Evolutionary conservation across 2,113 vertebrate genomes (phyloP), one percentile per base, ranked within the genome.

Genomic region (Odobenus rosmarus): DNA sequence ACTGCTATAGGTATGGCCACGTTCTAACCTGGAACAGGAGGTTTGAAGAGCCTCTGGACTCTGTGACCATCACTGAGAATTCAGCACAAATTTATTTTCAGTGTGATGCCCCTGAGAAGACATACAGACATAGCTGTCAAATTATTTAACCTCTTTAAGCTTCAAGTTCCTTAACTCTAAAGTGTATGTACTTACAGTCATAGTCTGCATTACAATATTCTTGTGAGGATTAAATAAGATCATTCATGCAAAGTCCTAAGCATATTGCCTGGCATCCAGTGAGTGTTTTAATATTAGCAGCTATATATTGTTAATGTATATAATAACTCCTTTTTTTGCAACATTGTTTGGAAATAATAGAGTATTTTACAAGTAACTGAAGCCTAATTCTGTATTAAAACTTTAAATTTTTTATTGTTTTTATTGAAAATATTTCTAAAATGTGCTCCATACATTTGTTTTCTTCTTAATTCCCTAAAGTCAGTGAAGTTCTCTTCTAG

Each of bases 341-440:
- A 12, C 23, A 26, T 12, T 90, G 11, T 57, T 92, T 89, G 57
- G 13, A 92, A 92, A 67, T 88, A 64, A 77, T 4, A 26, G 49
- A n/a, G 2, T 59, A 82, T 92, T 71, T 97, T 89, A 33, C 36
- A 93, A 93, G 49, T 97, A 62, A 74, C 51, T 91, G 36, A 91
- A 61, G 31, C 5, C 11, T 72, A n/a, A 69, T 88, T 86, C 81
- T 88, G n/a, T 36, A 42, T 57, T 92, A 91, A 93, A 94, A 49
- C 36, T 88, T 74, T n/a, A 31, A 13, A 59, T 59, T 71, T 90
- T 72, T 14, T 51, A 49, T 79, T 81, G 1, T 72, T 85, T 89
- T 61, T 91, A 39, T 88, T 96, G 77, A 88, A 88, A 96, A 13
- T 59, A 42, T 92, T 92, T 88, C 87, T 80, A 39, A 92, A 81